Conservation (phyloP, 2,797 vertebrate species). For the Manis pentadactyla region DNA sequence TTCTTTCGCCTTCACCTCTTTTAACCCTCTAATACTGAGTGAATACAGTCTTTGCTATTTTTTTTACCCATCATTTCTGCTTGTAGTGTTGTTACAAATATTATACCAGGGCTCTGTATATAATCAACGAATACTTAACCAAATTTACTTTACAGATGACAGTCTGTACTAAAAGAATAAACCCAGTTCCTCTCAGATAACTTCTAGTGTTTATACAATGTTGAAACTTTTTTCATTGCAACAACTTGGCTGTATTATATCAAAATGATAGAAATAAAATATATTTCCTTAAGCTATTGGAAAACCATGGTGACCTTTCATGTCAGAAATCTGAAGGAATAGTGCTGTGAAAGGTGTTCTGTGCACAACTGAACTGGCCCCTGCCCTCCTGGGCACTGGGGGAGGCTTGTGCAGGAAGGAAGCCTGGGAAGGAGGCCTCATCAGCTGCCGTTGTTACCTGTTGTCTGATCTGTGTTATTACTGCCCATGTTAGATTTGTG, state of each 20-base stretch:
- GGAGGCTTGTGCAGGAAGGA: neutral
- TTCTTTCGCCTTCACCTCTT: neutral
- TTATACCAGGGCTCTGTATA: neutral
- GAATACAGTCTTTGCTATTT: neutral
- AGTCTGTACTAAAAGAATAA: neutral
- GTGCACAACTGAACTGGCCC: neutral
- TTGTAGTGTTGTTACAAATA: neutral
- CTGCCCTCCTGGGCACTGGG: neutral
- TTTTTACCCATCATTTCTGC: neutral
- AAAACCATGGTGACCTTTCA: neutral
- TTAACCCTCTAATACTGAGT: neutral
- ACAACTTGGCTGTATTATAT: neutral
- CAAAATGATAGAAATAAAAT: constrained; percentile 37
- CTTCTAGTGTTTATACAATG: neutral
- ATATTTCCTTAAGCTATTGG: neutral
- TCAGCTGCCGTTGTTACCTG: neutral
- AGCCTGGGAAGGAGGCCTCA: neutral
- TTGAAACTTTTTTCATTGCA: constrained; percentile 37
- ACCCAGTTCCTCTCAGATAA: neutral
- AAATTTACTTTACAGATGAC: constrained; percentile 27
- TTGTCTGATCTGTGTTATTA: neutral
- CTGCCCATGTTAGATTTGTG: neutral
- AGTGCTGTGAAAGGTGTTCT: neutral
- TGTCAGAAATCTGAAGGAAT: neutral
- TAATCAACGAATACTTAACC: neutral